These are phyloP conservation scores for Hymenopus coronatus DNA, from an alignment of 2,888 invertebrate genomes.

Conservation along the genomic window DNA sequence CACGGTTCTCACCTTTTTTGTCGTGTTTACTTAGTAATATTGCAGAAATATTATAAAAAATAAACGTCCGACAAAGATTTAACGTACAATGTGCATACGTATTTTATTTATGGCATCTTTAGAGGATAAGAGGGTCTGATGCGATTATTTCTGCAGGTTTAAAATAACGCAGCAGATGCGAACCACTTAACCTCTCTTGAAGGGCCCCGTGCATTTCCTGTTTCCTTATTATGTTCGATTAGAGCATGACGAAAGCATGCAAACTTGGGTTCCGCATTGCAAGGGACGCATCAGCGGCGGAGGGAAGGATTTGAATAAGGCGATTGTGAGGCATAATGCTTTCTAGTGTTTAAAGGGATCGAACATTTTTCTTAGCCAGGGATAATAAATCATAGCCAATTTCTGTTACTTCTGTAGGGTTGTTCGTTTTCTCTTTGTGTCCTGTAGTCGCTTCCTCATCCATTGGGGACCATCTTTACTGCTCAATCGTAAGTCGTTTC, in stretches of 20 bases:
- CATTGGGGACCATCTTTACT: background rate
- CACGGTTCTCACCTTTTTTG: background rate
- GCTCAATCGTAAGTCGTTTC: background rate
- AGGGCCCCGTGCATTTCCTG: background rate
- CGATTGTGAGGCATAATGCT: background rate
- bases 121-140: background rate
- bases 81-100: background rate
- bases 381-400: background rate
- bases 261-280: background rate
- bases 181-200: background rate
- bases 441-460: background rate
- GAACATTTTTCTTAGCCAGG: background rate
- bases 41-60: background rate
- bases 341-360: slow-evolving; percentile 1
- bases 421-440: background rate
- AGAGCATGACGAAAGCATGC: background rate
- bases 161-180: background rate
- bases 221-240: background rate
- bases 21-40: background rate
- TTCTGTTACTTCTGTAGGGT: background rate
- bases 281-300: background rate
- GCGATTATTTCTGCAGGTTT: background rate
- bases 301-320: background rate
- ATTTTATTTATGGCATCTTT: background rate
- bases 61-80: background rate